Percentiles rank a stretch among this genome's conserved stretches.
Conservation (phyloP, 1,140 invertebrate genomes). For the Drosophila oshimai region DNA sequence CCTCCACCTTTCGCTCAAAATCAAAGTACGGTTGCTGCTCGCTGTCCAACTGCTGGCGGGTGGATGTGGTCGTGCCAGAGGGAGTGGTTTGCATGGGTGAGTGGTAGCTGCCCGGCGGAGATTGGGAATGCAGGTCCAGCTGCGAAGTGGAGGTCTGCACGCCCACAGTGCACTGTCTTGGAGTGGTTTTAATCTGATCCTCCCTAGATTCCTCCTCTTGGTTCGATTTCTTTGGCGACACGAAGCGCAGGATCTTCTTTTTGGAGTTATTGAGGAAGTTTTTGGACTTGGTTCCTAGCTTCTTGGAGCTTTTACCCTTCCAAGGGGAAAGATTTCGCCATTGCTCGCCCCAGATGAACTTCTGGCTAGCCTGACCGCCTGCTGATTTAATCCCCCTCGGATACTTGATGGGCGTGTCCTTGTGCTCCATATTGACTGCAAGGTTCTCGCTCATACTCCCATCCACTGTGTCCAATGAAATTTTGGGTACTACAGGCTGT, state of each 20-base stretch:
- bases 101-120: conserved; percentile 76
- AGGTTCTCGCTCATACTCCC: conserved; percentile 62
- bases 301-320: conserved; percentile 33
- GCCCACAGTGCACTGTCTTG: conserved; percentile 55
- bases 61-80: conserved; percentile 39
- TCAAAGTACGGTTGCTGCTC: conserved; percentile 57
- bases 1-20: conserved; percentile 66
- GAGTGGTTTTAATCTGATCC: not conserved
- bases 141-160: conserved; percentile 64
- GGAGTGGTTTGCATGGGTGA: conserved; percentile 69
- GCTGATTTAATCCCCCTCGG: not conserved
- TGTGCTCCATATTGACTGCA: conserved; percentile 62
- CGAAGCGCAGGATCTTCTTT: conserved; percentile 74
- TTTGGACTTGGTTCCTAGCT: conserved; percentile 51
- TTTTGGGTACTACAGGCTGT: conserved; percentile 43
- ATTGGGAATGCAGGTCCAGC: conserved; percentile 56
- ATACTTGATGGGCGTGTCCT: conserved; percentile 71
- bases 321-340: conserved; percentile 67
- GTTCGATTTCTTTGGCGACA: conserved; percentile 72
- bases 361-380: conserved; percentile 45
- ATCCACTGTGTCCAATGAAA: conserved; percentile 74
- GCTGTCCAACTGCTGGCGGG: conserved; percentile 29
- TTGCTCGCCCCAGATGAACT: conserved; percentile 74
- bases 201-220: not conserved
- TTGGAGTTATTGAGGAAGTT: conserved; percentile 69